Percentiles rank a stretch among this genome's conserved stretches.
Conservation (phyloP, 1,140 invertebrate genomes). For the Myzus persicae region DNA sequence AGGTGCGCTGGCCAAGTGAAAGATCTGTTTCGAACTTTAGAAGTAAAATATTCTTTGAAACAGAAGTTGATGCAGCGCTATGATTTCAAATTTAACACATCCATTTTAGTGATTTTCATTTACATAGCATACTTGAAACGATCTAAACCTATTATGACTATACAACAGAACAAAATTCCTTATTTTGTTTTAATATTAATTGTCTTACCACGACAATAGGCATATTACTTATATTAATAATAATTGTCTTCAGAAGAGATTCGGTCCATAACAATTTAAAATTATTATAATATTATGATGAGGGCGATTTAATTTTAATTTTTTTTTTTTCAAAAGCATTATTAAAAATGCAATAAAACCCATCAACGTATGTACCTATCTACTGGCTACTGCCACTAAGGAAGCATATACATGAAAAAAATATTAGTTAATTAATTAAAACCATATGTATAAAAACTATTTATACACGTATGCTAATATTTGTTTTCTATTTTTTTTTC, state of each 20-base stretch:
- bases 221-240: not conserved
- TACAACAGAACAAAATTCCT: not conserved
- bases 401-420: not conserved
- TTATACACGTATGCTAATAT: not conserved
- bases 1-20: too few relatives aligned
- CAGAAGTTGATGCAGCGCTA: not conserved
- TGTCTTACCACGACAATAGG: not conserved
- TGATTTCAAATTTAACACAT: not conserved
- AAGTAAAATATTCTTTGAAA: not conserved
- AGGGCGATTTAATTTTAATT: too few relatives aligned
- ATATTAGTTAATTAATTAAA: not conserved
- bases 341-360: too few relatives aligned
- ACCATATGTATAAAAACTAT: not conserved
- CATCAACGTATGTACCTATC: too few relatives aligned
- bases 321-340: not conserved
- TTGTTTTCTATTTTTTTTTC: not conserved
- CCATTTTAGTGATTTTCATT: not conserved
- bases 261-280: not conserved
- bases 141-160: not conserved
- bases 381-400: not conserved
- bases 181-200: not conserved
- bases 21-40: not conserved
- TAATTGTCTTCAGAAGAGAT: not conserved
- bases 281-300: not conserved
- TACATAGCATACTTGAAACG: not conserved